Evolutionary conservation across 2,113 vertebrate genomes (phyloP).

Genomic region (Triplophysa dalaica): DNA sequence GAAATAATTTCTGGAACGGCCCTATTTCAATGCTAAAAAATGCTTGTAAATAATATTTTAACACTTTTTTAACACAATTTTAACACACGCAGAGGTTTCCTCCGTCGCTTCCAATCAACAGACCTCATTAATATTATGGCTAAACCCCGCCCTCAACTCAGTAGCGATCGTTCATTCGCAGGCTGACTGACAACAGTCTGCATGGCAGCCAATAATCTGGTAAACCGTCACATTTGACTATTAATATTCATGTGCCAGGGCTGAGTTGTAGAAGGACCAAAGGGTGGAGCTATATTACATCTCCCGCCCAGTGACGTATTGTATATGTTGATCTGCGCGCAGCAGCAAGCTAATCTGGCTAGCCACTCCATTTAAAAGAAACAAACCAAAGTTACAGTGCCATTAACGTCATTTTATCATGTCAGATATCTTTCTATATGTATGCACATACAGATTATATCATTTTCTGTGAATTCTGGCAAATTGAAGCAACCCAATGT

Average conservation of each 20-base stretch:
- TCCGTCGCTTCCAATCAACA: too few relatives aligned
- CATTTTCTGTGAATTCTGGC: background rate
- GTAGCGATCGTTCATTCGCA: too few relatives aligned
- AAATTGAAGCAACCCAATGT: background rate
- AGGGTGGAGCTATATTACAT: background rate
- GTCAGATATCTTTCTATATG: background rate
- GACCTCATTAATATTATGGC: too few relatives aligned
- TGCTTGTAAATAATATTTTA: too few relatives aligned
- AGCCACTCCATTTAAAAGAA: background rate
- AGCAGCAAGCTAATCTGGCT: background rate
- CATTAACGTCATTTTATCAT: background rate
- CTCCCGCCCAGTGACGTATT: background rate
- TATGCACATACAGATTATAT: background rate
- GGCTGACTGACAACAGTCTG: background rate
- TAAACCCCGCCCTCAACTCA: too few relatives aligned
- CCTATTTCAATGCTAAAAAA: too few relatives aligned
- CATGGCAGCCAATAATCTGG: background rate
- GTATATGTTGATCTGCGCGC: conserved; percentile 2
- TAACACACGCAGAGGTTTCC: too few relatives aligned
- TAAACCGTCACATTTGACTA: background rate
- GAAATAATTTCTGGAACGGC: too few relatives aligned
- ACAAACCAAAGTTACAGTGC: background rate
- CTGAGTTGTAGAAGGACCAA: background rate
- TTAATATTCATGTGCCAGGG: conserved; percentile 1
- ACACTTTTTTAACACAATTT: too few relatives aligned